Base-by-base conservation (phyloP, 2,797 vertebrate species). In the Scolopax rusticola region DNA sequence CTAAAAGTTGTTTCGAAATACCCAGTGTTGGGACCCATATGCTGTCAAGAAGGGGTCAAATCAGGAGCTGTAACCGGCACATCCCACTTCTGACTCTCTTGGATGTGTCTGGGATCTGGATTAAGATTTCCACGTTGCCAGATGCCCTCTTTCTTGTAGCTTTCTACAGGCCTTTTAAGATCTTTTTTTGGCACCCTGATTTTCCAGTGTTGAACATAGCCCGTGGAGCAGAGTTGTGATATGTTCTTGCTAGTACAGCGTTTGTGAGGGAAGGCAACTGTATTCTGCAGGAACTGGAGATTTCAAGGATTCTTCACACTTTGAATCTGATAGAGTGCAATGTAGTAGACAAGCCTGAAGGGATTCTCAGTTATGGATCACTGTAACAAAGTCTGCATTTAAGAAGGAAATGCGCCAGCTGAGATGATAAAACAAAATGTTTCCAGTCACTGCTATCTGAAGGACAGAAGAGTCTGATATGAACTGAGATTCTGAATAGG, bases 261-360 rank as follows among this genome's bases (percentile, higher is more conserved):
- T 45, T 89, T 93, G 50, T 74, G 69, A 69, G 71, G 41, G 50
- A 88, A 93, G 64, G 87, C 27, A 95, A 90, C 87, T 75, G 23
- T 36, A 47, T 90, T 95, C 89, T 90, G 80, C 87, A 90, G 84
- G 76, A 96, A 78, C 63, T 67, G 57, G 56, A 90, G 84, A 50
- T 94, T 97, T 95, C 71, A 89, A 86, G 81, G 90, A 91, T 89
- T 94, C 89, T 94, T 97, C 86, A 91, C 87, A 92, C 93, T 96
- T 95, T 71, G 69, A 95, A 91, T 95, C 80, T 93, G 91, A 92
- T 91, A 84, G 78, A 90, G 80, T 88, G 87, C 77, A 96, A 69
- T 73, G 85, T 84, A 95, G 75, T 87, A 95, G 95, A 95, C 94
- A 93, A 96, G 93, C 96, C 96, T 95, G 90, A 90, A 97, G 94